Conservation (phyloP, 2,888 invertebrate species). For the Cataglyphis cursor region DNA sequence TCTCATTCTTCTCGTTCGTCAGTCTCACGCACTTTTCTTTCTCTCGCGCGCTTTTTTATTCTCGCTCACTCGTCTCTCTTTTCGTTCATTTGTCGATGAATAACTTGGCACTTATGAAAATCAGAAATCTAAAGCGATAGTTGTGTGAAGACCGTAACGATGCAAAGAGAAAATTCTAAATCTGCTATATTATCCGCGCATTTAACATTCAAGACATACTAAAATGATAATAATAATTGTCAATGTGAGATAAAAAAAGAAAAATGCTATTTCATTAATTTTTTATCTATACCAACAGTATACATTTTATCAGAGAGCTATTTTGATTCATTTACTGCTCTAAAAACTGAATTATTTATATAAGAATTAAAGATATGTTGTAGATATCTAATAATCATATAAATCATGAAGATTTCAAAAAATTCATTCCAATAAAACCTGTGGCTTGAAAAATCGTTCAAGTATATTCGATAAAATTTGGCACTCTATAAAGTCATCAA, state of each 20-base stretch:
- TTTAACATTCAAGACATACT: neutral
- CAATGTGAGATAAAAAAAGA: neutral
- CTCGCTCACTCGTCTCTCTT: constrained; percentile 10
- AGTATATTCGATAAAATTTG: constrained; percentile 25
- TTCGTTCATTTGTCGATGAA: constrained; percentile 27
- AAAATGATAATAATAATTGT: neutral
- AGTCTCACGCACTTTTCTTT: constrained; percentile 42
- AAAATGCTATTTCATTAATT: neutral
- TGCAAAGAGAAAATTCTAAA: neutral
- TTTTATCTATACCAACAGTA: neutral
- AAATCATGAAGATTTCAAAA: neutral
- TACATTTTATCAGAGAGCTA: neutral
- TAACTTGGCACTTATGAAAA: constrained; percentile 53
- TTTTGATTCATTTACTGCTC: neutral
- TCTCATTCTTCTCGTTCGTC: constrained; percentile 1
- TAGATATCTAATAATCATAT: neutral
- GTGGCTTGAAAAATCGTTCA: neutral
- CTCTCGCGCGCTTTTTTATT: constrained; percentile 17
- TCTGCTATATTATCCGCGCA: neutral
- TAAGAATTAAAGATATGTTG: neutral
- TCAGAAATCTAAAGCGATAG: constrained; percentile 35
- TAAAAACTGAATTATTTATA: constrained; percentile 11
- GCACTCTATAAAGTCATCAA: neutral
- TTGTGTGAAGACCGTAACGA: constrained; percentile 48
- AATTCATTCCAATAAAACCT: neutral